Percentiles rank a stretch among this genome's conserved stretches.
Conservation (phyloP, 2,888 invertebrate species). For the Tachina grossa region DNA sequence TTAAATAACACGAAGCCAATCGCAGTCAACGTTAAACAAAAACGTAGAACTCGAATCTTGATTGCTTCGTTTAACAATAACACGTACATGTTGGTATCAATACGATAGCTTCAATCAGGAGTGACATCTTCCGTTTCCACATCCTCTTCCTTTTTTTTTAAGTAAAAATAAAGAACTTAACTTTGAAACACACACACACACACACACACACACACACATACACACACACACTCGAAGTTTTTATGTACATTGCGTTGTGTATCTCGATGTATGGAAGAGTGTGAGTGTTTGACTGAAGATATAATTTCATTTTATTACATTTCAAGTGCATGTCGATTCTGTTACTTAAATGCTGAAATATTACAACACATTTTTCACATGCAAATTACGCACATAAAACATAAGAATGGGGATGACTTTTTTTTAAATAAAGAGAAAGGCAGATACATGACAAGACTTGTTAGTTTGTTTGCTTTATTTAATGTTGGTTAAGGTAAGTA, state of each 20-base stretch:
- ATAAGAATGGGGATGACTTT: constrained; percentile 2
- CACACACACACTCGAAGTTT: background rate
- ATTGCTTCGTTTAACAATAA: constrained; percentile 74
- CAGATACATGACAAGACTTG: constrained; percentile 58
- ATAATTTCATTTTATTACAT: constrained; percentile 61
- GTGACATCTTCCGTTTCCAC: constrained; percentile 79
- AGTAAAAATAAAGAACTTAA: constrained; percentile 13
- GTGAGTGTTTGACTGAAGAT: constrained; percentile 65
- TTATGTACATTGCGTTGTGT: constrained; percentile 10
- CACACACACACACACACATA: constrained; percentile 22
- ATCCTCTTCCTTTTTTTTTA: constrained; percentile 54
- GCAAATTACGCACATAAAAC: constrained; percentile 63
- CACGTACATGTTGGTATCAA: constrained; percentile 74
- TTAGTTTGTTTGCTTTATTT: constrained; percentile 40
- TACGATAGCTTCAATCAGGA: constrained; percentile 77
- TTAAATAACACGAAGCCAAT: constrained; percentile 58
- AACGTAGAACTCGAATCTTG: constrained; percentile 56
- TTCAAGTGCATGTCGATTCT: constrained; percentile 67
- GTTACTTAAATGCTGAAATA: constrained; percentile 48
- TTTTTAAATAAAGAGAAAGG: background rate
- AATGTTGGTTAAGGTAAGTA: constrained; percentile 51
- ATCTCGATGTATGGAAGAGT: constrained; percentile 5
- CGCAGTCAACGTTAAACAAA: constrained; percentile 44
- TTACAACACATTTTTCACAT: constrained; percentile 72
- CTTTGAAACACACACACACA: constrained; percentile 54